These are phyloP conservation scores for Aspidapion aeneum DNA, from an alignment of 2,888 invertebrate genomes.

Conservation along the genomic window DNA sequence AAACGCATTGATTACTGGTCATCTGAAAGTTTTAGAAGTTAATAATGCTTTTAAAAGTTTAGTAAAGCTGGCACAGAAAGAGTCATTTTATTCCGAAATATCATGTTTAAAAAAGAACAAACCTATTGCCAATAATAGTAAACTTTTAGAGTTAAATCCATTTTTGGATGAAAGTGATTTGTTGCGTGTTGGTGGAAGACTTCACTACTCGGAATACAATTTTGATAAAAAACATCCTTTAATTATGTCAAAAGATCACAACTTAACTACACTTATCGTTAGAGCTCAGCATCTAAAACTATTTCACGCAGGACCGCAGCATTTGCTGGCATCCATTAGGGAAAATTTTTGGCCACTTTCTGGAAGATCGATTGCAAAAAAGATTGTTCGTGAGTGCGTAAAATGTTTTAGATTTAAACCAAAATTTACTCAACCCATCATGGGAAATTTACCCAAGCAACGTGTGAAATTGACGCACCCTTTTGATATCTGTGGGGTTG, in stretches of 20 bases:
- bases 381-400: slow-evolving; percentile 22
- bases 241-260: slow-evolving; percentile 19
- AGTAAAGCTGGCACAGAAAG: not conserved
- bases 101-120: too few species aligned
- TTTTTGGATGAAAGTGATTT: slow-evolving; percentile 27
- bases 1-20: not conserved
- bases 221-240: slow-evolving; percentile 6
- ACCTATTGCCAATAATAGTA: not conserved
- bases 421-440: slow-evolving; percentile 21
- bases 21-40: not conserved
- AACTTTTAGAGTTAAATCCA: slow-evolving; percentile 17
- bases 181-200: slow-evolving; percentile 34
- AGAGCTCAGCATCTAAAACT: slow-evolving; percentile 19
- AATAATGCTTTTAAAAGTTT: not conserved
- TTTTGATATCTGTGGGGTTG: slow-evolving; percentile 26
- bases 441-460: slow-evolving; percentile 30
- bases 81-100: not conserved
- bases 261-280: slow-evolving; percentile 5
- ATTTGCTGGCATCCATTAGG: slow-evolving; percentile 21
- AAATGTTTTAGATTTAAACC: slow-evolving; percentile 22
- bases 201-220: slow-evolving; percentile 23
- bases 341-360: slow-evolving; percentile 26
- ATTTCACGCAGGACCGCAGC: slow-evolving; percentile 23
- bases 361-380: slow-evolving; percentile 17
- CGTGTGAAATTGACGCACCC: slow-evolving; percentile 18